Percentiles rank a stretch among this genome's conserved stretches.
Evolutionary conservation across 2,888 invertebrate genomes (phyloP).

Genomic region (Acrobeloides nanus): DNA sequence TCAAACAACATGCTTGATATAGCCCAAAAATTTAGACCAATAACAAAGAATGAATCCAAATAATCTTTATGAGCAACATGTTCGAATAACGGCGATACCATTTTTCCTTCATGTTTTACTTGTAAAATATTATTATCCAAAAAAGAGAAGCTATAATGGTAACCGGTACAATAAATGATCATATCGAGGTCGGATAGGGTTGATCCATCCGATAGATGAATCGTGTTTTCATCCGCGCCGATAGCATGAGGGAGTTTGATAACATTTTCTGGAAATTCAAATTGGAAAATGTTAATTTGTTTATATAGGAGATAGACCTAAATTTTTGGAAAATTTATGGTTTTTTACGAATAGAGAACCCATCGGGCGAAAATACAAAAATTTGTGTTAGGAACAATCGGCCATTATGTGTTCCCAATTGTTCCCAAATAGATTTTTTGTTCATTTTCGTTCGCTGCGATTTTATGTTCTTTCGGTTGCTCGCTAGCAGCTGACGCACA

Average conservation of each 20-base stretch:
- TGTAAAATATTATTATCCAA: background rate
- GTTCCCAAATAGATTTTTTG: too few species aligned
- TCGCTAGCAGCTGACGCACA: too few species aligned
- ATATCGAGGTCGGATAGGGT: constrained; percentile 36
- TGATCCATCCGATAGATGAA: constrained; percentile 27
- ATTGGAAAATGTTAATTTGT: too few species aligned
- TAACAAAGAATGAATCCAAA: constrained; percentile 68
- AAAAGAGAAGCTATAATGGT: constrained; percentile 34
- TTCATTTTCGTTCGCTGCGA: too few species aligned
- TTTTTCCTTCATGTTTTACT: constrained; percentile 34
- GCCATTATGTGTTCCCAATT: too few species aligned
- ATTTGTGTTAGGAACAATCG: too few species aligned
- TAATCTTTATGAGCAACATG: constrained; percentile 74
- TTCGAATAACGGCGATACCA: constrained; percentile 55
- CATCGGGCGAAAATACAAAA: too few species aligned
- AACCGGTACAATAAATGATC: constrained; percentile 56
- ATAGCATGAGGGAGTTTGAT: constrained; percentile 46
- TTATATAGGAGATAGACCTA: too few species aligned
- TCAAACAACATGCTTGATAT: constrained; percentile 35
- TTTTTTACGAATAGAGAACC: too few species aligned
- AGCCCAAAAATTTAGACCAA: constrained; percentile 58
- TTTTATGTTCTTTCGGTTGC: too few species aligned
- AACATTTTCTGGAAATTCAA: constrained; percentile 51
- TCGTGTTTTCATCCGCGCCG: constrained; percentile 30
- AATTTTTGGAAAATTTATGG: too few species aligned